Base-by-base conservation (phyloP, 2,113 vertebrate genomes). In the Salvator merianae region DNA sequence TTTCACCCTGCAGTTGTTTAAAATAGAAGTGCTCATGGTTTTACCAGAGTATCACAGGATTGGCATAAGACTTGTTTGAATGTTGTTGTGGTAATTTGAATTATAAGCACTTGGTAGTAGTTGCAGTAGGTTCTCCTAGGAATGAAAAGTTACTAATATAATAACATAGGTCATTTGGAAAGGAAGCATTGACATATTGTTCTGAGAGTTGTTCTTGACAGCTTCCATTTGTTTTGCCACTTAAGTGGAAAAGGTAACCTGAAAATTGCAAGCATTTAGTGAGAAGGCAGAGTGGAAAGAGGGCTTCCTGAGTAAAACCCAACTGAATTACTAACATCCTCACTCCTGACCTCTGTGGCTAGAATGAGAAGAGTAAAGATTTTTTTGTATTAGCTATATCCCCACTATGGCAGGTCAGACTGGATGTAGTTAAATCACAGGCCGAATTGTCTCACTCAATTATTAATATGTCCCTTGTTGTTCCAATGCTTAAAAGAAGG, bases 231-330 rank as follows among this genome's bases (percentile, higher is more conserved):
- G 62, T 87, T 69, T 88, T 89, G 66, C 80, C 88, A 82, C 91
- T 86, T 85, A 94, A 91, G 87, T 88, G 78, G 89, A 86, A 90
- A 84, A 77, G 89, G 82, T 87, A 86, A 90, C 88, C 85, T 77
- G 81, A 55, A 79, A 87, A 84, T 53, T 82, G 82, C 50, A 84
- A 59, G 38, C 36, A 3, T 38, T 86, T 73, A 66, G 82, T 74
- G 83, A 90, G 91, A 72, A 78, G 77, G 81, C 70, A 50, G 38
- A 79, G n/a, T 81, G 79, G 87, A 91, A 93, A 84, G 88, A 79
- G 80, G 90, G 80, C 1, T 4, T 89, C 79, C 83, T 88, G 88
- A 85, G 26, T 91, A 87, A 81, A 90, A 30, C 81, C 72, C 81
- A 66, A 62, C 28, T 78, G 32, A 88, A 81, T 66, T 77, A 63